These are phyloP conservation scores for Columba guinea DNA, from an alignment of 2,797 vertebrate genomes.

Conservation along the genomic window DNA sequence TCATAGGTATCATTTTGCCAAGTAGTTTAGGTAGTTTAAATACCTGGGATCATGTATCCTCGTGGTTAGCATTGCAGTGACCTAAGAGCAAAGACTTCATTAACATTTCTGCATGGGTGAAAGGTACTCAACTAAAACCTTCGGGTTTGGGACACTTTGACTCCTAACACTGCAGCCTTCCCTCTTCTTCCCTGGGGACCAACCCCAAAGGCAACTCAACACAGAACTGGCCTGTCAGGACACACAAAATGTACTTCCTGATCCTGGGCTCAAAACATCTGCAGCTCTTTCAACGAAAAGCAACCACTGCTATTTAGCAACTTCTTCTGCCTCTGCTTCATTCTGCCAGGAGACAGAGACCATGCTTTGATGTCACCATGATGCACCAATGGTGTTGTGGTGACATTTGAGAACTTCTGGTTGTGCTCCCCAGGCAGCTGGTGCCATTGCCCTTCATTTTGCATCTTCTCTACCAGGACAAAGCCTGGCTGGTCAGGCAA, in stretches of 20 bases:
- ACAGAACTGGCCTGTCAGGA: background rate
- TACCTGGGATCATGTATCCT: background rate
- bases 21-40: background rate
- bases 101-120: background rate
- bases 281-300: background rate
- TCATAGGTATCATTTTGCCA: background rate
- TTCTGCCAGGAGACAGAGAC: background rate
- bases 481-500: background rate
- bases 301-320: background rate
- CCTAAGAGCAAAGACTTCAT: background rate
- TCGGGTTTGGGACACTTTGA: background rate
- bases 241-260: background rate
- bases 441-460: background rate
- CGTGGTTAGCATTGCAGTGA: background rate
- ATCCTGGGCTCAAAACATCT: background rate
- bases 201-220: background rate
- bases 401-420: background rate
- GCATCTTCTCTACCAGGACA: background rate
- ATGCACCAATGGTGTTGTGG: background rate
- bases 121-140: background rate
- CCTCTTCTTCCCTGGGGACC: background rate
- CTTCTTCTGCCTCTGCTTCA: background rate
- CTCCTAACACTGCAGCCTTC: background rate
- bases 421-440: background rate
- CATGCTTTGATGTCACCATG: background rate